Evolutionary conservation across 1,140 invertebrate genomes (phyloP).

Genomic region (Neuroterus valhalla): DNA sequence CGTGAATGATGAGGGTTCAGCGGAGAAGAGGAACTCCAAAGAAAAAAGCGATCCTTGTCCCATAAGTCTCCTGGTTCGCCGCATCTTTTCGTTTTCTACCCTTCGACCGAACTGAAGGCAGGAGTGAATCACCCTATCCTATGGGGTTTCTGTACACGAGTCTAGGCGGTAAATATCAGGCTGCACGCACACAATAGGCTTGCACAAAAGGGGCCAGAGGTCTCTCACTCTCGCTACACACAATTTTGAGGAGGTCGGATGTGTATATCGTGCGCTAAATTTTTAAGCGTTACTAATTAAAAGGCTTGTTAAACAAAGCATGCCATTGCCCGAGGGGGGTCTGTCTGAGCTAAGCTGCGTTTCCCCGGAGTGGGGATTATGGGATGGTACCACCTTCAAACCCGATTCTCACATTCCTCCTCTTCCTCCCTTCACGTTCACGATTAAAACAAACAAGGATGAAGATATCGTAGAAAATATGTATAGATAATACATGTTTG

Average conservation of each 20-base stretch:
- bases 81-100: too few relatives aligned
- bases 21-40: slow-evolving; percentile 32
- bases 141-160: slow-evolving; percentile 34
- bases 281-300: slow-evolving; percentile 76
- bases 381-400: slow-evolving; percentile 14
- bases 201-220: slow-evolving; percentile 61
- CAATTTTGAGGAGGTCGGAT: slow-evolving; percentile 52
- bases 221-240: slow-evolving; percentile 26
- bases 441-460: too few relatives aligned
- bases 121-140: background rate
- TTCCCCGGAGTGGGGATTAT: background rate
- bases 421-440: background rate
- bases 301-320: slow-evolving; percentile 75
- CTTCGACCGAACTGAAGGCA: background rate
- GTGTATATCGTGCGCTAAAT: slow-evolving; percentile 72
- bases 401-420: slow-evolving; percentile 28
- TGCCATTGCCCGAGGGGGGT: slow-evolving; percentile 63
- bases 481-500: too few relatives aligned
- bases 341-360: slow-evolving; percentile 24
- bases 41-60: slow-evolving; percentile 36
- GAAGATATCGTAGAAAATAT: background rate
- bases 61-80: background rate
- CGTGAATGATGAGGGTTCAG: background rate
- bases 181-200: slow-evolving; percentile 58
- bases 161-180: slow-evolving; percentile 64